Percentiles rank a stretch among this genome's conserved stretches.
phyloP scores from a whole-genome alignment of 2,113 vertebrate species.

The Pithys albifrons region DNA sequence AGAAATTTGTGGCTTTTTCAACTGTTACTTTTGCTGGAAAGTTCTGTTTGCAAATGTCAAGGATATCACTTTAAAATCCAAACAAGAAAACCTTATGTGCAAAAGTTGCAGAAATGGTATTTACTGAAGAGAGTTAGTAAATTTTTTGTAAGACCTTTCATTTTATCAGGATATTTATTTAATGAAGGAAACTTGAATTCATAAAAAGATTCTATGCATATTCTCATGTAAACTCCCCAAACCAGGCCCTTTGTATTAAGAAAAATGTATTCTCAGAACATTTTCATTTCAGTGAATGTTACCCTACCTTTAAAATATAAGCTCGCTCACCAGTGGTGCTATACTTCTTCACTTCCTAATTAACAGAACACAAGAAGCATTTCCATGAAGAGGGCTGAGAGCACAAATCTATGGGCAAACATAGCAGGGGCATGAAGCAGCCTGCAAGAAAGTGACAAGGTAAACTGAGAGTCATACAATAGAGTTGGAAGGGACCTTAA shows the following conservation, averaged over 20 bases:
- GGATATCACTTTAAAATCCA: not conserved
- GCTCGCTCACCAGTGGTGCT: not conserved
- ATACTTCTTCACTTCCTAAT: not conserved
- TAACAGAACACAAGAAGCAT: not conserved
- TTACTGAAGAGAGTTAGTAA: not conserved
- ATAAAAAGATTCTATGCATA: not conserved
- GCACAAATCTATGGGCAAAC: not conserved
- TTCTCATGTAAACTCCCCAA: not conserved
- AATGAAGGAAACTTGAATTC: not conserved
- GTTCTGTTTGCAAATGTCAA: constrained; percentile 14
- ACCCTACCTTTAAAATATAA: not conserved
- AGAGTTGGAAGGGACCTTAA: not conserved
- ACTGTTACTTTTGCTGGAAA: constrained; percentile 23
- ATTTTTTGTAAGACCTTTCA: not conserved
- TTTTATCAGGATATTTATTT: not conserved
- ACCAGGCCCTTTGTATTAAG: not conserved
- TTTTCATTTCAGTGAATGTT: not conserved
- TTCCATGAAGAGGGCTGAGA: not conserved
- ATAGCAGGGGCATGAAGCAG: not conserved
- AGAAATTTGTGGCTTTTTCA: constrained; percentile 56
- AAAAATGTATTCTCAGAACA: not conserved
- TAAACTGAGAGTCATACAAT: not conserved
- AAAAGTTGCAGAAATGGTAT: not conserved
- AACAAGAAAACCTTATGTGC: not conserved
- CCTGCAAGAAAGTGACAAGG: not conserved